Conservation (phyloP, 2,113 vertebrate genomes). For the Zootoca vivipara region DNA sequence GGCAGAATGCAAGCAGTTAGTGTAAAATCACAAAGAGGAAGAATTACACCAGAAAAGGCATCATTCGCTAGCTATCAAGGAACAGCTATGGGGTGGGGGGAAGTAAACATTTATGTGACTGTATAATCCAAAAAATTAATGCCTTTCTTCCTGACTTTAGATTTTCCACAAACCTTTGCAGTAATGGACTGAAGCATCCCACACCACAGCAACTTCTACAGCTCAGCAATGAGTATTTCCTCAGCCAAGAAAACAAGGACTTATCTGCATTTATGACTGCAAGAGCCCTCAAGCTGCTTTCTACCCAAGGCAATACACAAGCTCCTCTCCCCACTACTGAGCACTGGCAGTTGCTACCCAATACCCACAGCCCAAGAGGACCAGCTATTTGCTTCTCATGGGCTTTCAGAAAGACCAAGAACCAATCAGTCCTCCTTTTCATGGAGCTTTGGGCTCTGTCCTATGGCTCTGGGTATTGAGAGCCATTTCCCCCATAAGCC, state of each 20-base stretch:
- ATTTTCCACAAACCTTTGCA: slow-evolving; percentile 62
- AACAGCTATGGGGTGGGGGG: slow-evolving; percentile 54
- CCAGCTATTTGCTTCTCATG: not conserved
- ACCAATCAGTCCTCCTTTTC: not conserved
- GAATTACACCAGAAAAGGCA: slow-evolving; percentile 61
- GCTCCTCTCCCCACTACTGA: not conserved
- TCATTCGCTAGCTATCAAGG: slow-evolving; percentile 61
- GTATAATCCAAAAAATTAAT: slow-evolving; percentile 51
- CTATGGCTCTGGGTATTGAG: not conserved
- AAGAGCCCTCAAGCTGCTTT: not conserved
- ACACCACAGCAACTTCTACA: slow-evolving; percentile 18
- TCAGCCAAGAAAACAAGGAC: slow-evolving; percentile 26
- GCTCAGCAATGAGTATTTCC: slow-evolving; percentile 40
- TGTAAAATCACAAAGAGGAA: slow-evolving; percentile 69
- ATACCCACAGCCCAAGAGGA: not conserved
- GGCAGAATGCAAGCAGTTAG: slow-evolving; percentile 77
- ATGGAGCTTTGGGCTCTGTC: not conserved
- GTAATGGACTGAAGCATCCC: slow-evolving; percentile 43
- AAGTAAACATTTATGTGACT: slow-evolving; percentile 51
- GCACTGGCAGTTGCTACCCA: not conserved
- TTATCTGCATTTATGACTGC: not conserved
- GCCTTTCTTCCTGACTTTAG: slow-evolving; percentile 70
- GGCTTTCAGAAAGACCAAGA: not conserved
- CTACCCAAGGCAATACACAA: not conserved
- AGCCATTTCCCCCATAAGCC: not conserved